These are phyloP conservation scores for Thalpophila matura DNA, from an alignment of 2,888 invertebrate genomes.

Conservation along the genomic window DNA sequence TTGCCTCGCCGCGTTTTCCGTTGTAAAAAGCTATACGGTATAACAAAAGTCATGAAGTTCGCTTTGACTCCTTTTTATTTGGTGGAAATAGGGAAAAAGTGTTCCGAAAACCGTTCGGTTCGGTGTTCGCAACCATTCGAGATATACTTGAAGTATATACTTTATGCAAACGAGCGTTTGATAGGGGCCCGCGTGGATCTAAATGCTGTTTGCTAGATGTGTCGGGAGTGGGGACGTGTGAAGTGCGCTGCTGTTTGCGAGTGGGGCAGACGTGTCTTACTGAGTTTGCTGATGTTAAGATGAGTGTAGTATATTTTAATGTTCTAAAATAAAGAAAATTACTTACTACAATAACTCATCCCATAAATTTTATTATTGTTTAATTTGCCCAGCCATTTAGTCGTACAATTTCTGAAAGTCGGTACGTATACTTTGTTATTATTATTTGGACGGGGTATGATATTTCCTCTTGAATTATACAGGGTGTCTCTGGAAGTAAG, in stretches of 20 bases:
- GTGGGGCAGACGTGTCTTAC: constrained; percentile 22
- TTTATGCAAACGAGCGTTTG: constrained; percentile 89
- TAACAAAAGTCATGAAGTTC: constrained; percentile 88
- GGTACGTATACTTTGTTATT: too few species aligned
- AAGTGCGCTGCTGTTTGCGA: constrained; percentile 36
- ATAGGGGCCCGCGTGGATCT: constrained; percentile 77
- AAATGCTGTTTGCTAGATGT: constrained; percentile 58
- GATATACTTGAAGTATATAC: constrained; percentile 86
- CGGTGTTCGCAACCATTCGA: constrained; percentile 80
- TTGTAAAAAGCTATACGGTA: constrained; percentile 77
- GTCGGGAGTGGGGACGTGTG: constrained; percentile 25
- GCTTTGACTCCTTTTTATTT: constrained; percentile 86
- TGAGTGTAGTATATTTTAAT: too few species aligned
- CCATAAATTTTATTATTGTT: too few species aligned
- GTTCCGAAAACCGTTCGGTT: constrained; percentile 84
- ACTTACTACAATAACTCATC: too few species aligned
- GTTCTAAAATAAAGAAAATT: too few species aligned
- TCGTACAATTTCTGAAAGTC: too few species aligned
- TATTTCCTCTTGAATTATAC: too few species aligned
- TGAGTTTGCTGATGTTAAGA: constrained; percentile 7
- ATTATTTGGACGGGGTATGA: too few species aligned
- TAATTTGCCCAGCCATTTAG: too few species aligned
- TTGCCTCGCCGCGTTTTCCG: constrained; percentile 67
- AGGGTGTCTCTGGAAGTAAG: too few species aligned
- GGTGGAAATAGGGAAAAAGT: constrained; percentile 87